These are phyloP conservation scores for Cecropterus lyciades DNA, from an alignment of 1,140 invertebrate genomes.

Conservation along the genomic window DNA sequence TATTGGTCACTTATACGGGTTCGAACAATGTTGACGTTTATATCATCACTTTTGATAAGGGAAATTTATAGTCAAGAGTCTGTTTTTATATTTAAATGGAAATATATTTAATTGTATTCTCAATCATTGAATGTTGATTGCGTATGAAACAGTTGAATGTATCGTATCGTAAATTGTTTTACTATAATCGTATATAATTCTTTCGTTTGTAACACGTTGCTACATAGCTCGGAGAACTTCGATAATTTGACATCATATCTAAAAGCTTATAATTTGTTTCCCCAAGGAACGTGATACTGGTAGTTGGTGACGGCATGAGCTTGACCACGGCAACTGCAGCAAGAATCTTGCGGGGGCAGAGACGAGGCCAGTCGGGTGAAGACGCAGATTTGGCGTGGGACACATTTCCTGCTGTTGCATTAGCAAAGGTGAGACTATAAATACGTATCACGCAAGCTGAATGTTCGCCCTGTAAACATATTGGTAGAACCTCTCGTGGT, in stretches of 20 bases:
- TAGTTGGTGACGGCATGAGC: conserved; percentile 93
- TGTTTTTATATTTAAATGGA: not conserved
- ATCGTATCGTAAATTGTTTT: too few relatives aligned
- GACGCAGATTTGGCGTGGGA: conserved; percentile 89
- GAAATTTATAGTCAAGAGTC: not conserved
- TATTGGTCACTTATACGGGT: conserved; percentile 1
- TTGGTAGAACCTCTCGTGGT: too few relatives aligned
- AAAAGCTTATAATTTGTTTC: conserved; percentile 38
- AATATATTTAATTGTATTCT: conserved; percentile 10
- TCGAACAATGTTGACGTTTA: not conserved
- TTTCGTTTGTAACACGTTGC: too few relatives aligned
- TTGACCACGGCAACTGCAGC: conserved; percentile 90
- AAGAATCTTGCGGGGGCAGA: conserved; percentile 87
- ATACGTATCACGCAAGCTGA: not conserved
- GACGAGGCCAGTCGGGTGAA: conserved; percentile 85
- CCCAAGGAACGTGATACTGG: conserved; percentile 87
- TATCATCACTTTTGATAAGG: conserved; percentile 1
- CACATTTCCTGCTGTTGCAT: conserved; percentile 88
- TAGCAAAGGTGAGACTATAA: conserved; percentile 87
- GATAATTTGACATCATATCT: too few relatives aligned
- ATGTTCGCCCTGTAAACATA: too few relatives aligned
- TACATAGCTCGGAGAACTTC: too few relatives aligned
- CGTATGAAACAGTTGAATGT: too few relatives aligned
- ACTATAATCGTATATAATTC: too few relatives aligned
- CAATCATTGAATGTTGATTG: too few relatives aligned